Base-by-base conservation (phyloP, 1,140 invertebrate species). In the Drosophila teissieri region DNA sequence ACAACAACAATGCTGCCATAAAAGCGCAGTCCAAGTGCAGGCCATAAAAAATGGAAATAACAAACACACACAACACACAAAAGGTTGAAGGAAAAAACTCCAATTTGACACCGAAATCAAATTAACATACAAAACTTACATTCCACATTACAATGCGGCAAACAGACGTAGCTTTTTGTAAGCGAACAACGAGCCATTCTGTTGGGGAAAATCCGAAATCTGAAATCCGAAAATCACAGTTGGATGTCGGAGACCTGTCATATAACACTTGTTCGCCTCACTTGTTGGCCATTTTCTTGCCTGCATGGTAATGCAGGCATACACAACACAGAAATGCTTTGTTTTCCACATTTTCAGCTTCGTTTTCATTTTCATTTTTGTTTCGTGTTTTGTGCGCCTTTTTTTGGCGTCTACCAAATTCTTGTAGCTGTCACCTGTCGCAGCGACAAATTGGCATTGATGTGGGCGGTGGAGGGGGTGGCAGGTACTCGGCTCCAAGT, bases 101-200 rank as follows among this genome's bases (percentile, higher is more conserved):
- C 42, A 63, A 88, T 88, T 88, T 88, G 83, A 86, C 83, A 88
- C 83, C 83, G 46, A 86, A 86, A 88, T 88, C 83, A 86, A 82
- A 86, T 86, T 86, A 86, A 86, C 83, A 86, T 88, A 88, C 78
- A 86, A 68, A 73, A 86, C 83, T 73, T 72, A 88, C 83, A 88
- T 49, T 70, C 52, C 68, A 55, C 52, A 62, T 67, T 67, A 76
- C 67, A 80, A 42, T 34, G 44, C 8, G 27, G n/a, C 48, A 27
- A 51, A 51, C 48, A 51, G 48, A 51, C 48, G 48, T 68, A 61
- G 46, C 70, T 73, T 73, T 74, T 74, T 74, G 69, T 73, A 19
- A 14, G 17, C 72, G 14, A 58, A 37, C 60, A 65, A 49, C 45
- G 53, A 46, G 51, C 64, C 73, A 51, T 15, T 37, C 51, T 40